A percentile compares a stretch with the other conserved stretches of the same genome.
Evolutionary conservation across 2,888 invertebrate species (phyloP).

Genomic region (Patella depressa): DNA sequence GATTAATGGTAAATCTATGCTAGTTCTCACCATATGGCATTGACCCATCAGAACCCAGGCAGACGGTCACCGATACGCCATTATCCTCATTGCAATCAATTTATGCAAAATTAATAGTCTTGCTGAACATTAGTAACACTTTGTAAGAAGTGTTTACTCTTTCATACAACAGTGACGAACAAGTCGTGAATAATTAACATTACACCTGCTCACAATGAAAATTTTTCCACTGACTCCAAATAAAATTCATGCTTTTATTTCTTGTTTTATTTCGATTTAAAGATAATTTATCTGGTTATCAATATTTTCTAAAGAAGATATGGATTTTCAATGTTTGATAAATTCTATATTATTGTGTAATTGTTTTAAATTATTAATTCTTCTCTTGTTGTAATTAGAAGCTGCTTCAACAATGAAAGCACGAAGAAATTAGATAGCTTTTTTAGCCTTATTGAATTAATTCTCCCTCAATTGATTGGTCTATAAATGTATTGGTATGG

Average conservation of each 20-base stretch:
- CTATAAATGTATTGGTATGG: too few relatives aligned
- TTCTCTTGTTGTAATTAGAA: neutral
- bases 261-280: slow-evolving; percentile 3
- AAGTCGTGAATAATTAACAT: slow-evolving; percentile 22
- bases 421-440: too few relatives aligned
- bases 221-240: slow-evolving; percentile 5
- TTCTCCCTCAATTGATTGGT: too few relatives aligned
- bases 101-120: slow-evolving; percentile 32
- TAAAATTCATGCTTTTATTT: neutral
- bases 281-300: neutral
- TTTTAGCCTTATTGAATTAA: too few relatives aligned
- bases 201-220: slow-evolving; percentile 15
- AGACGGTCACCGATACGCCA: neutral
- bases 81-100: slow-evolving; percentile 25
- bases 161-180: slow-evolving; percentile 14
- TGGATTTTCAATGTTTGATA: slow-evolving; percentile 3
- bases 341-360: neutral
- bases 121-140: slow-evolving; percentile 17
- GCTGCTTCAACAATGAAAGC: too few relatives aligned
- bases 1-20: slow-evolving; percentile 2
- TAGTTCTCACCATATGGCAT: slow-evolving; percentile 3
- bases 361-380: slow-evolving; percentile 10
- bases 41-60: neutral
- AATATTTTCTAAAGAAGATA: slow-evolving; percentile 9
- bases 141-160: slow-evolving; percentile 22